Conservation (phyloP, 2,797 vertebrate species). For the Manis javanica region DNA sequence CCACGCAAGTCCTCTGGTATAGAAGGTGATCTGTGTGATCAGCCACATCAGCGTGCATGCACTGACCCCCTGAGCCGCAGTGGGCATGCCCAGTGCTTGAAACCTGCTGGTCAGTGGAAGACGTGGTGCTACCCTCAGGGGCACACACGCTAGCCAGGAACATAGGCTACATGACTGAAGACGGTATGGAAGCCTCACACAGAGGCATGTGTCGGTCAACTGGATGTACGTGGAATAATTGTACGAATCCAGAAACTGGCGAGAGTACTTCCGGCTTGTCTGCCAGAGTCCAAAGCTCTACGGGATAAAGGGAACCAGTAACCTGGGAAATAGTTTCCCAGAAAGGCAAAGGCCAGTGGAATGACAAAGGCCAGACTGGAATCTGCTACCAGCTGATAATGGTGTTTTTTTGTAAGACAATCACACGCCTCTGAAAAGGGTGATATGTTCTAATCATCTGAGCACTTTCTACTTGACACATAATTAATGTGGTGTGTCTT, state of each 20-base stretch:
- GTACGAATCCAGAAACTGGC: not conserved
- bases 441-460: not conserved
- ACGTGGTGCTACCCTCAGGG: accelerated
- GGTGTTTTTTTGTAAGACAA: too few relatives aligned
- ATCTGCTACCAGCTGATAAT: not conserved
- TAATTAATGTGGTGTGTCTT: accelerated
- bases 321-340: not conserved
- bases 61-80: not conserved
- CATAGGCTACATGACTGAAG: not conserved
- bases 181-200: not conserved
- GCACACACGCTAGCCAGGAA: not conserved
- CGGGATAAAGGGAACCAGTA: not conserved
- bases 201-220: not conserved
- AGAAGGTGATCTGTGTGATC: not conserved
- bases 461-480: not conserved
- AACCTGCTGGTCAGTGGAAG: too few relatives aligned
- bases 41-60: accelerated
- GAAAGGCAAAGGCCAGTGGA: not conserved
- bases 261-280: not conserved
- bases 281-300: not conserved
- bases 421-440: not conserved
- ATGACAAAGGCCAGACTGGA: too few relatives aligned
- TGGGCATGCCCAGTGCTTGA: not conserved
- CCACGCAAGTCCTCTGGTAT: accelerated
- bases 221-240: not conserved